phyloP scores from a whole-genome alignment of 2,113 vertebrate genomes.

The Garra rufa region DNA sequence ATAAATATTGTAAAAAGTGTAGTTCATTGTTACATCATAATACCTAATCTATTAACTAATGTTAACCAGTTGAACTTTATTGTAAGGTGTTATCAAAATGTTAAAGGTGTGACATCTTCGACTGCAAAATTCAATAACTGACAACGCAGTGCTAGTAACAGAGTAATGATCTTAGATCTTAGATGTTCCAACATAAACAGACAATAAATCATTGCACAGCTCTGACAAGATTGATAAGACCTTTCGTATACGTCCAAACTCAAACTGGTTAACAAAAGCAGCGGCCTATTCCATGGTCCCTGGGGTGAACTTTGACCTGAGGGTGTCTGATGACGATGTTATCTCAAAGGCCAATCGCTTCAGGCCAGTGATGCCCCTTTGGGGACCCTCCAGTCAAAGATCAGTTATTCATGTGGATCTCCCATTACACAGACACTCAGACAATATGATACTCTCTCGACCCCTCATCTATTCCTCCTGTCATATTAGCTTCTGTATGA shows the following conservation, averaged over 20 bases:
- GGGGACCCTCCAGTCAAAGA: slow-evolving; percentile 64
- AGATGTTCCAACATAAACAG: slow-evolving; percentile 32
- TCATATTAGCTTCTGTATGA: slow-evolving; percentile 28
- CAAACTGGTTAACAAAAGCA: slow-evolving; percentile 38
- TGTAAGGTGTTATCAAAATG: neutral
- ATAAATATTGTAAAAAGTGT: neutral
- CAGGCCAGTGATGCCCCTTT: slow-evolving; percentile 63
- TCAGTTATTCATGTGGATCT: slow-evolving; percentile 72
- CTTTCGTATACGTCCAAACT: slow-evolving; percentile 31
- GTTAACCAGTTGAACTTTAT: neutral
- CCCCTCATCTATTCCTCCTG: slow-evolving; percentile 49
- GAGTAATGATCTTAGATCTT: slow-evolving; percentile 21
- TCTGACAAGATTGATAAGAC: slow-evolving; percentile 33
- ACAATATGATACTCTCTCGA: slow-evolving; percentile 65
- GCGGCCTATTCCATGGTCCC: slow-evolving; percentile 53
- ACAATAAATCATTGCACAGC: slow-evolving; percentile 43
- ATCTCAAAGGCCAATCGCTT: slow-evolving; percentile 72
- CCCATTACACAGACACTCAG: slow-evolving; percentile 64
- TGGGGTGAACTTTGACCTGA: slow-evolving; percentile 59
- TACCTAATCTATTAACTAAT: neutral
- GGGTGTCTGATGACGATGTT: slow-evolving; percentile 67
- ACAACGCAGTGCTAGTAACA: neutral
- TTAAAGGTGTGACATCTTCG: neutral
- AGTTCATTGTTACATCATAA: neutral
- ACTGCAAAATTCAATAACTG: slow-evolving; percentile 21